Evolutionary conservation across 2,888 invertebrate genomes (phyloP), one percentile per base, ranked within the genome.

Genomic region (Eupithecia exiguata): DNA sequence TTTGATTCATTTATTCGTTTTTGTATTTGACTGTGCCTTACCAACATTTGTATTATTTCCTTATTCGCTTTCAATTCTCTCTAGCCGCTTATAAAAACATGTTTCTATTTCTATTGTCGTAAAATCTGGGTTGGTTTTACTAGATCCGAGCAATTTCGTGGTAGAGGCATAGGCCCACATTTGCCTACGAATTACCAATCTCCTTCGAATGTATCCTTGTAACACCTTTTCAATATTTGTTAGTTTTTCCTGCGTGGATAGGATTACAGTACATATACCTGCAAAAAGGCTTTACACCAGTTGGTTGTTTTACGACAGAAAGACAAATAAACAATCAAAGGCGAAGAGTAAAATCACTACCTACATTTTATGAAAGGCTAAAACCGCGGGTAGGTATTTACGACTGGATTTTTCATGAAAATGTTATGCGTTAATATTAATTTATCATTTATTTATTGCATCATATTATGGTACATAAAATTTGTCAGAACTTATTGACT

Each of bases 131-230:
- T 21, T 2, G 14, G 40, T n/a, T 65, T 65, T 65, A 36, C 63
- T 38, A 25, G 38, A 21, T 40, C 40, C 49, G n/a, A 6, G 14
- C 25, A 61, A 62, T 65, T 49, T n/a, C 38, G 38, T 38, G 36
- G 65, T 65, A 53, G 25, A 38, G 53, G 65, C 49, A 46, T 36
- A 35, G 35, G 36, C 21, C 66, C 66, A 68, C 65, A 75, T 77
- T 74, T 71, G 77, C 77, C 72, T 77, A 72, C 77, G 25, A 77
- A 77, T 78, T 35, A 68, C 74, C 67, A 65, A 74, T 74, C 67
- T 66, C 30, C n/a, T 53, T 53, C 53, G 38, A 12, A 74, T 69
- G 71, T 53, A 74, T 72, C 62, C 43, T 36, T 62, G 49, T 69
- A 36, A 21, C 63, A 58, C 71, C 69, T 69, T 71, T 74, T 69